Evolutionary conservation across 2,113 vertebrate species (phyloP).

Genomic region (Climacteris rufus): DNA sequence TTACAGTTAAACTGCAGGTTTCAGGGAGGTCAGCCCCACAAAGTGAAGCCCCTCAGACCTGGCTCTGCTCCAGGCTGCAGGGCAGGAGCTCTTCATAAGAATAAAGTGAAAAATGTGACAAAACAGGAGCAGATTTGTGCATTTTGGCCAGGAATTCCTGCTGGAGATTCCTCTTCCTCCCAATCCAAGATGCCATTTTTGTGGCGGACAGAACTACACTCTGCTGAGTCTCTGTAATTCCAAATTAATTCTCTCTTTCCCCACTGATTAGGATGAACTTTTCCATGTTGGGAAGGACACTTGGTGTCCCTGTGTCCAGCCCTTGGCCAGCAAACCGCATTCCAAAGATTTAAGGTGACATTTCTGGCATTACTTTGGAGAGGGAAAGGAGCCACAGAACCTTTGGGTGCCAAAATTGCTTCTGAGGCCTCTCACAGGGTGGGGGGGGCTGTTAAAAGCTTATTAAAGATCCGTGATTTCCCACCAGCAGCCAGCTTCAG

Average conservation of each 20-base stretch:
- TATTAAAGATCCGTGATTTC: neutral
- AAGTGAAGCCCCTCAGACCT: neutral
- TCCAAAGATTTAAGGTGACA: slow-evolving; percentile 8
- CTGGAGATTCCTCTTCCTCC: neutral
- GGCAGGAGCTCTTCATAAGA: neutral
- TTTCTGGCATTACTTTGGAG: neutral
- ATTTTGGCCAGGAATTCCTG: neutral
- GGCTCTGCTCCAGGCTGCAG: neutral
- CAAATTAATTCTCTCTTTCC: neutral
- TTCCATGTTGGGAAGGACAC: neutral
- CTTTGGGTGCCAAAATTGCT: neutral
- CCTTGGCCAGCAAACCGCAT: slow-evolving; percentile 24
- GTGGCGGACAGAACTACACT: fast-evolving
- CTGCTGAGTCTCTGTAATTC: fast-evolving
- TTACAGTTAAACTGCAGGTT: neutral
- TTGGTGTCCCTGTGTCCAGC: neutral
- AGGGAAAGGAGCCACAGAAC: neutral
- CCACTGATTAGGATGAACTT: fast-evolving
- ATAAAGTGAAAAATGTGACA: neutral
- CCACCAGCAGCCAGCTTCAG: neutral
- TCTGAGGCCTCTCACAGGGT: neutral
- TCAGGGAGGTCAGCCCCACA: neutral
- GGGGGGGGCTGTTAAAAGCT: neutral
- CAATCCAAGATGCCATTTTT: neutral
- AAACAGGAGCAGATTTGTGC: neutral